Evolutionary conservation across 2,797 vertebrate species (phyloP), one percentile per base, ranked within the genome.

Genomic region (Zenarchopterus dispar): DNA sequence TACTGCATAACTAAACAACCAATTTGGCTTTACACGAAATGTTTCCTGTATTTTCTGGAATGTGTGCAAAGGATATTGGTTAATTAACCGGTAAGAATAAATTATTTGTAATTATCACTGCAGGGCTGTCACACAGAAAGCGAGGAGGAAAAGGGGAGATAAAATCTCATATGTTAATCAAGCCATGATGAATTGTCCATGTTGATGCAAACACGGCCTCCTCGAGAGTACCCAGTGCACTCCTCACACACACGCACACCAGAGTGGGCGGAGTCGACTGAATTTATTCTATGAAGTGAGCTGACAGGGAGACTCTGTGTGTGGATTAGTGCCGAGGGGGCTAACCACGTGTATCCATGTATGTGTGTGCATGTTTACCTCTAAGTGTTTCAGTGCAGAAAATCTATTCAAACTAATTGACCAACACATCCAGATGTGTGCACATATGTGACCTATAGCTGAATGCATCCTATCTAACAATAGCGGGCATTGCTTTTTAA

Each of bases 231-330:
- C 90, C 90, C 56, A 70, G 89, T 87, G 91, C 85, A 80, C 88
- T 85, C 52, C 46, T 59, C 49, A 58, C 77, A 73, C 81, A 79
- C 62, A 56, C 59, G 65, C 62, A 85, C 71, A 84, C 70, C 62
- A 71, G 64, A 83, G 82, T 81, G 82, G 85, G 89, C 28, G 87
- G 87, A 84, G 88, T 82, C 64, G 58, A 80, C 77, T 72, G 70
- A 89, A 91, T 91, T 89, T 89, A 89, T 93, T 92, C 84, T 90
- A 88, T 90, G 82, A 90, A 90, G 90, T 88, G 78, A 81, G 69
- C 50, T 81, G 80, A 81, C 68, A 81, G 77, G 64, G 67, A 83
- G 64, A 76, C 70, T 80, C 66, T 80, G 71, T 77, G 82, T 87
- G 88, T 82, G 88, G 81, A 87, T 81, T 84, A 84, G 78, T 70